Evolutionary conservation across 2,113 vertebrate genomes (phyloP).

Genomic region (Callorhinus ursinus): DNA sequence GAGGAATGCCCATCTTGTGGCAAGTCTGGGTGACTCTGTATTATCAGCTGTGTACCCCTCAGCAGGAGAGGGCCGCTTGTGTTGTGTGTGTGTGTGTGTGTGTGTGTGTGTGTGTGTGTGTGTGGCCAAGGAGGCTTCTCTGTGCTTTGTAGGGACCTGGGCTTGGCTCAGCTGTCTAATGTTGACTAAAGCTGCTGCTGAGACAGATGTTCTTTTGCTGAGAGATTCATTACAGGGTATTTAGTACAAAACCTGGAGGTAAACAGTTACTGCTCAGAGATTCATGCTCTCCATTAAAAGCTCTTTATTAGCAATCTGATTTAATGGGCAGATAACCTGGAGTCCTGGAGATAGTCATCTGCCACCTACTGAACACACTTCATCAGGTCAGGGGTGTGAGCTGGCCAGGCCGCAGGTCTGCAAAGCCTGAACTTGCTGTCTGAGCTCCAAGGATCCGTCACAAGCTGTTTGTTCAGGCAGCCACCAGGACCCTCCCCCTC

Average conservation of each 20-base stretch:
- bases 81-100: no score
- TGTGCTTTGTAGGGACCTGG: neutral
- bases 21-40: neutral
- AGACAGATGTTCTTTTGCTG: constrained; percentile 82
- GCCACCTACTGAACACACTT: neutral
- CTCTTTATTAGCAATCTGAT: constrained; percentile 82
- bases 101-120: neutral
- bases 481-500: neutral
- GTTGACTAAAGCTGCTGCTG: neutral
- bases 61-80: neutral
- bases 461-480: neutral
- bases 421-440: neutral
- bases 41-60: neutral
- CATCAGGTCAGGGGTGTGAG: constrained; percentile 60
- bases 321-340: constrained; percentile 78
- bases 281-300: constrained; percentile 81
- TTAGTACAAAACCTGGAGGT: constrained; percentile 72
- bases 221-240: constrained; percentile 80
- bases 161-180: constrained; percentile 39
- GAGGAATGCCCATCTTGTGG: neutral
- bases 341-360: constrained; percentile 64
- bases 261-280: constrained; percentile 79
- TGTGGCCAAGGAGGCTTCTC: neutral
- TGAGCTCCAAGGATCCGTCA: neutral
- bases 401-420: neutral